Conservation (phyloP, 2,797 vertebrate genomes). For the Anniella stebbinsi region DNA sequence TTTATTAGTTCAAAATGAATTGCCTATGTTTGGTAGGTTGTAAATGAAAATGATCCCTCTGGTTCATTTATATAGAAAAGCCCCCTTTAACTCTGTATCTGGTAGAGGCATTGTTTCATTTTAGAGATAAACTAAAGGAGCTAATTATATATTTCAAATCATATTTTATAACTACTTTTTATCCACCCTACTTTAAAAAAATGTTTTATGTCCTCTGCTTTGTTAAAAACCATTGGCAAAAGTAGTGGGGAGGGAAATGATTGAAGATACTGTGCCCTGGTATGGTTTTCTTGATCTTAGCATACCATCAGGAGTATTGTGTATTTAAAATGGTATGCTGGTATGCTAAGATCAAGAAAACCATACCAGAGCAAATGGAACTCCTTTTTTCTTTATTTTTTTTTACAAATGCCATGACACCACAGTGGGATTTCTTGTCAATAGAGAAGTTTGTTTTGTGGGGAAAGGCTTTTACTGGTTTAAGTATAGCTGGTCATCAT, state of each 20-base stretch:
- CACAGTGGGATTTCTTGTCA: neutral
- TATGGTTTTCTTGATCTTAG: neutral
- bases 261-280: neutral
- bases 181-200: neutral
- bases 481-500: neutral
- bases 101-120: too few relatives aligned
- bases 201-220: neutral
- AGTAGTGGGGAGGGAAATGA: too few relatives aligned
- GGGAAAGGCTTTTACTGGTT: neutral
- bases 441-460: neutral
- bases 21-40: neutral
- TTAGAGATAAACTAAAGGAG: neutral
- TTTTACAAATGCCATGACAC: neutral
- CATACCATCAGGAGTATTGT: neutral
- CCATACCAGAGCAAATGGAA: too few relatives aligned
- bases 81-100: too few relatives aligned
- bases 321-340: too few relatives aligned
- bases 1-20: neutral
- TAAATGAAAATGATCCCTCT: neutral
- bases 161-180: neutral
- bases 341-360: too few relatives aligned
- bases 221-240: neutral
- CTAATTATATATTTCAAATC: too few relatives aligned
- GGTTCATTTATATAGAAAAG: too few relatives aligned
- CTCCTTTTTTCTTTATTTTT: too few relatives aligned